These are phyloP conservation scores for Orthosia cruda DNA, from an alignment of 2,888 invertebrate genomes.

Conservation along the genomic window DNA sequence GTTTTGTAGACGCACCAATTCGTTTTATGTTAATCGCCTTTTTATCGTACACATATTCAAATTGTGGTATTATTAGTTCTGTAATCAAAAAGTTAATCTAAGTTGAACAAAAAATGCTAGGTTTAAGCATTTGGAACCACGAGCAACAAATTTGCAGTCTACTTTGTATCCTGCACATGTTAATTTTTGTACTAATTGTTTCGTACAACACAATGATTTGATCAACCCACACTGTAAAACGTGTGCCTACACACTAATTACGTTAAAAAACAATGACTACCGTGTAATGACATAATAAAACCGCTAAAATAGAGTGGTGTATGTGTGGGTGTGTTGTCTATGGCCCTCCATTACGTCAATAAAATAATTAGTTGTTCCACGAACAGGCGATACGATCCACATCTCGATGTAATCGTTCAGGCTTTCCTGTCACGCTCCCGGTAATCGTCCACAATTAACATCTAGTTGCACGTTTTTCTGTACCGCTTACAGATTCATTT, in stretches of 20 bases:
- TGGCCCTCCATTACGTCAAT: conserved; percentile 68
- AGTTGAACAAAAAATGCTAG: conserved; percentile 4
- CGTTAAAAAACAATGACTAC: conserved; percentile 39
- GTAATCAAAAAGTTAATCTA: conserved; percentile 37
- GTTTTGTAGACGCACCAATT: conserved; percentile 18
- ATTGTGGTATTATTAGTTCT: conserved; percentile 33
- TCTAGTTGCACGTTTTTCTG: conserved; percentile 60
- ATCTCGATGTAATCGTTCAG: conserved; percentile 81
- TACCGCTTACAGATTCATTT: conserved; percentile 41
- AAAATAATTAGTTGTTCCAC: conserved; percentile 81
- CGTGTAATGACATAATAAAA: conserved; percentile 49
- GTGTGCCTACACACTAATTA: conserved; percentile 24
- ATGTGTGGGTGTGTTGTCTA: conserved; percentile 44
- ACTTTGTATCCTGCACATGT: conserved; percentile 6
- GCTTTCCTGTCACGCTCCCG: conserved; percentile 86
- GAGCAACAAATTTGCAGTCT: conserved; percentile 22
- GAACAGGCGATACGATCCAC: conserved; percentile 79
- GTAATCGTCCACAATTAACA: conserved; percentile 79
- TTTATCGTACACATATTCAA: conserved; percentile 43
- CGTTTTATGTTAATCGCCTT: conserved; percentile 27
- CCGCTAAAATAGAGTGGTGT: conserved; percentile 40
- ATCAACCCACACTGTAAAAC: conserved; percentile 21
- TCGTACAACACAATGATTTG: conserved; percentile 23
- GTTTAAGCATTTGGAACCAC: conserved; percentile 3
- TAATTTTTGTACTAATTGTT: conserved; percentile 32